Evolutionary conservation across 2,113 vertebrate species (phyloP).

Genomic region (Phaethon lepturus): DNA sequence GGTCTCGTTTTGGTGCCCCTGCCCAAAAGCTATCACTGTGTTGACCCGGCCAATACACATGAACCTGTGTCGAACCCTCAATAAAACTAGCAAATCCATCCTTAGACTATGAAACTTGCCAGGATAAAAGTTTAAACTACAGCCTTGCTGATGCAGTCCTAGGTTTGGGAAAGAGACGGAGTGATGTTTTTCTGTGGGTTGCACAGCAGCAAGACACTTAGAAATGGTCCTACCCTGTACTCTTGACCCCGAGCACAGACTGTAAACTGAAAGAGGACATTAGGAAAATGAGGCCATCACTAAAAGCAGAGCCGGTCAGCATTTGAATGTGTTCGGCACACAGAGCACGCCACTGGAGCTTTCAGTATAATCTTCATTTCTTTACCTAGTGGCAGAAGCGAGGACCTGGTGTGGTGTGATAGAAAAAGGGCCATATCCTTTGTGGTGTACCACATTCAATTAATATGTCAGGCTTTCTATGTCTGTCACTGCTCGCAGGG

Average conservation of each 20-base stretch:
- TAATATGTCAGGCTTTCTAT: slow-evolving; percentile 17
- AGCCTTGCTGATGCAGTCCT: neutral
- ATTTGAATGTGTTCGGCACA: neutral
- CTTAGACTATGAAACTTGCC: neutral
- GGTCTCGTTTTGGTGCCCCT: neutral
- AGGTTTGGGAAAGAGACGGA: neutral
- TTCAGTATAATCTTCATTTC: neutral
- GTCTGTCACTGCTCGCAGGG: slow-evolving; percentile 13
- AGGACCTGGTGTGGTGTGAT: slow-evolving; percentile 59
- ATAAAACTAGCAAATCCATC: neutral
- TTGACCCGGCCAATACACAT: neutral
- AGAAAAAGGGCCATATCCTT: slow-evolving; percentile 59
- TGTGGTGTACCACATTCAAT: slow-evolving; percentile 77
- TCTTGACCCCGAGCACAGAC: neutral
- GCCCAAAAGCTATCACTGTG: neutral
- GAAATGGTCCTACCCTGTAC: neutral
- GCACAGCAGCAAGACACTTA: neutral
- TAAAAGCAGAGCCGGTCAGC: neutral
- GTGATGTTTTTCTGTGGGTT: neutral
- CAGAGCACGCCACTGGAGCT: neutral
- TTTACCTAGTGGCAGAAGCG: neutral
- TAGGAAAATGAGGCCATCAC: neutral
- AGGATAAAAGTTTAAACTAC: neutral
- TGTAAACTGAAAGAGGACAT: neutral
- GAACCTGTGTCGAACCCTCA: neutral